Base-by-base conservation (phyloP, 1,140 invertebrate species). In the Mesaphorura yosii region DNA sequence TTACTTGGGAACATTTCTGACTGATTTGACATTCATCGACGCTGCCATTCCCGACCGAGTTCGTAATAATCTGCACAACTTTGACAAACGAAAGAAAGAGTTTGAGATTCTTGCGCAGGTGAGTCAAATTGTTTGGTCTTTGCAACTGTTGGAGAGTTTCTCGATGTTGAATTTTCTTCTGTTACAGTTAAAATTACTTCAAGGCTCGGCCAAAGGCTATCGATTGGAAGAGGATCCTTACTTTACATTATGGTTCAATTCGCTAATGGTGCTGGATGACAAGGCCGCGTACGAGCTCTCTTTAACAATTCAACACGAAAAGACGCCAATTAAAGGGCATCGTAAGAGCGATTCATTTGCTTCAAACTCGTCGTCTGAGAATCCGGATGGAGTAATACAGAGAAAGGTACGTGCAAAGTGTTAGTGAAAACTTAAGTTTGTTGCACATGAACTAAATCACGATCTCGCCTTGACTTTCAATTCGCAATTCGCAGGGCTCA, bases 11-110 rank as follows among this genome's bases (percentile, higher is more conserved):
- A 98, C 92, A 7, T 98, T 98, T 70, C 74, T 98, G 29, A 98
- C 94, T 1, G 95, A 98, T 70, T 75, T 99, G 28, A 97, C 91
- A 2, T 98, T 98, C 91, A 93, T 98, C 65, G 93, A 99, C 70
- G 90, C 92, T 17, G 94, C 93, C 17, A 89, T 93, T 64, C 86
- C 88, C 0, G 93, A 98, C 66, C 81, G 77, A 23, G 78, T 89
- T 51, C 74, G 77, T 7, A 81, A 88, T 44, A 84, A 85, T 55
- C 73, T 98, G 2, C 95, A 98, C 31, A 99, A 99, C 71, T 98
- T 99, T 69, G 94, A 98, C 68, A 98, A 99, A 71, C 79, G 88
- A 55, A 72, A 93, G 55, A 97, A 97, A 73, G 95, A 99, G 72
- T 99, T 98, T 71, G 95, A 99, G 73, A 88, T 98, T 38, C 73